These are phyloP conservation scores for Ptilorrhoa leucosticta DNA, from an alignment of 2,113 vertebrate genomes.

Conservation along the genomic window DNA sequence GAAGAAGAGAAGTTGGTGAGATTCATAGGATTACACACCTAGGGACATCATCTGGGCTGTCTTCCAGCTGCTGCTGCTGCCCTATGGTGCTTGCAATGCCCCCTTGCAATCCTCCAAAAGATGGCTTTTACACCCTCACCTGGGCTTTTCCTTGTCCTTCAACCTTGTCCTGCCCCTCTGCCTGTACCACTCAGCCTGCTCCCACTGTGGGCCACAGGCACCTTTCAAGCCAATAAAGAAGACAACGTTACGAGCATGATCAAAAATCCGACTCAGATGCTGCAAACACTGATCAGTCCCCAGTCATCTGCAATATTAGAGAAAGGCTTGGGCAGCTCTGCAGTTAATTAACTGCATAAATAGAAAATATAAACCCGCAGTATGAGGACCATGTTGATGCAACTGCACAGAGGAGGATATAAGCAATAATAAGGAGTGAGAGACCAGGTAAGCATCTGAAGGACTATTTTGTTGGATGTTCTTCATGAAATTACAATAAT, in stretches of 20 bases:
- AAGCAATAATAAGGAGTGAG: background rate
- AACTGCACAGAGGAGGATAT: background rate
- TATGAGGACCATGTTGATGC: background rate
- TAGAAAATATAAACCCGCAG: background rate
- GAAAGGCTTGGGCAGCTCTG: background rate
- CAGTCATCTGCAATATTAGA: background rate
- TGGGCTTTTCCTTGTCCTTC: background rate
- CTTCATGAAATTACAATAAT: background rate
- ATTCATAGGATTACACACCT: background rate
- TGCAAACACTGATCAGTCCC: background rate
- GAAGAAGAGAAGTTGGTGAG: background rate
- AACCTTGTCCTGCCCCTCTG: background rate
- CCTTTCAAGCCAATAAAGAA: background rate
- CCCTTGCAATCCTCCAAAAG: background rate
- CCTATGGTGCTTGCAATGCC: background rate
- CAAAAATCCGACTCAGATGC: background rate
- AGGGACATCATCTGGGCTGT: background rate
- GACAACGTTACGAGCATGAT: accelerated
- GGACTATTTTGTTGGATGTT: background rate
- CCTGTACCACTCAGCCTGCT: background rate
- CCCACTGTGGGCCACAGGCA: accelerated
- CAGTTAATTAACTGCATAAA: background rate
- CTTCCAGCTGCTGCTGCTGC: background rate
- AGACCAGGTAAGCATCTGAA: background rate
- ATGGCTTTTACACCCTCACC: background rate